Conservation (phyloP, 53 echinoderm and acorn worm genomes). For the Echinarachnius parma region DNA sequence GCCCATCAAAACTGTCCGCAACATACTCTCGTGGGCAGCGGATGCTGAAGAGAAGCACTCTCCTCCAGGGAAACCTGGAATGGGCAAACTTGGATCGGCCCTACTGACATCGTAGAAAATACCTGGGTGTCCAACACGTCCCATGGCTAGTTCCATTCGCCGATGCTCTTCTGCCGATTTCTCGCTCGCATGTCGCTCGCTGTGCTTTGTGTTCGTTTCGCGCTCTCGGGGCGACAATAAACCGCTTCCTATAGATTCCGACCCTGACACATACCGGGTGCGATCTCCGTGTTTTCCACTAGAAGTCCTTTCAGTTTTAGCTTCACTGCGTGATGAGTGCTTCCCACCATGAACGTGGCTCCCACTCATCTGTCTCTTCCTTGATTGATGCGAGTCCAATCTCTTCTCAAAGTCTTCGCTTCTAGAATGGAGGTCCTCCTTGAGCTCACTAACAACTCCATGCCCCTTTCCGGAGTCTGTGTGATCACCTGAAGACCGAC, state of each 20-base stretch:
- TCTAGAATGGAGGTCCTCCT: conserved; percentile 29
- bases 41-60: conserved; percentile 42
- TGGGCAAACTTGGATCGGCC: conserved; percentile 12
- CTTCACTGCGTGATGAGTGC: conserved; percentile 8
- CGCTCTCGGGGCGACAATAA: conserved; percentile 19
- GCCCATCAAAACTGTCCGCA: conserved; percentile 23
- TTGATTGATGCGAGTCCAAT: conserved; percentile 20
- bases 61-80: conserved; percentile 12
- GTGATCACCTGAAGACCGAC: conserved; percentile 10
- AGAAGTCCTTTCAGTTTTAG: conserved; percentile 29
- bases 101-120: conserved; percentile 27
- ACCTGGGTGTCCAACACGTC: conserved; percentile 14
- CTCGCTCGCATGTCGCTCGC: conserved; percentile 13
- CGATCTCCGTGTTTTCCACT: conserved; percentile 32
- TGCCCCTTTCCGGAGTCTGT: conserved; percentile 14
- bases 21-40: conserved; percentile 53
- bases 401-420: conserved; percentile 25
- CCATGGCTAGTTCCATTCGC: conserved; percentile 46
- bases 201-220: conserved; percentile 8
- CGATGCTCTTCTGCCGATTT: conserved; percentile 64
- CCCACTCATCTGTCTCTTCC: conserved; percentile 20
- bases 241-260: not conserved
- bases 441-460: not conserved
- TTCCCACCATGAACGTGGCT: not conserved
- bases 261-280: conserved; percentile 6